phyloP scores from a whole-genome alignment of 2,113 vertebrate genomes.

The Myxocyprinus asiaticus region DNA sequence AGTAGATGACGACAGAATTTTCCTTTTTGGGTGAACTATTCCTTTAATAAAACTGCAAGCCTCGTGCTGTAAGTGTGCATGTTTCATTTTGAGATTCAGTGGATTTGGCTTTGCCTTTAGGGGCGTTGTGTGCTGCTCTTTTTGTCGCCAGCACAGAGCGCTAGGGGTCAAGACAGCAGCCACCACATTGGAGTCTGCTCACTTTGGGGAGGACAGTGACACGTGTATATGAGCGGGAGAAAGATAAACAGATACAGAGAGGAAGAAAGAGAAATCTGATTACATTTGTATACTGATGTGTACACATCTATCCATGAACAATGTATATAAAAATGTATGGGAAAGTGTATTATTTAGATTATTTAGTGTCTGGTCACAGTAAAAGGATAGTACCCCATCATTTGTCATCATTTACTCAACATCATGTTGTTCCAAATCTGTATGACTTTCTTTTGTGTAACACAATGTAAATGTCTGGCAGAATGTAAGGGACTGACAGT shows the following conservation, averaged over 20 bases:
- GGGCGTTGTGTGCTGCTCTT: background rate
- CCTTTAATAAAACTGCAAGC: background rate
- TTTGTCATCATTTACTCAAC: too few species aligned
- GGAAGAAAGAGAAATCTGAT: background rate
- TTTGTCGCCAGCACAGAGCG: conserved; percentile 3
- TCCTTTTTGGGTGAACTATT: conserved; percentile 2
- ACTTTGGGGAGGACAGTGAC: background rate
- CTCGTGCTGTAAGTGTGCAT: background rate
- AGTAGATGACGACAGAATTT: background rate
- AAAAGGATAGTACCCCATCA: too few species aligned
- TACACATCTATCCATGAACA: too few species aligned
- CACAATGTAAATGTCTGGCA: too few species aligned
- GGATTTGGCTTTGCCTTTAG: conserved; percentile 14
- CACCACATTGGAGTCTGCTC: conserved; percentile 21
- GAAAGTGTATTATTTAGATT: too few species aligned
- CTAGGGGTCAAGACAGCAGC: conserved; percentile 33
- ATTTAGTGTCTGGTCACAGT: too few species aligned
- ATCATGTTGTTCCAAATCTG: too few species aligned
- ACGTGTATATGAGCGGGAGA: background rate
- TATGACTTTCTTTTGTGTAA: too few species aligned
- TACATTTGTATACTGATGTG: background rate
- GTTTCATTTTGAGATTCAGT: conserved; percentile 29
- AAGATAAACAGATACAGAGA: background rate
- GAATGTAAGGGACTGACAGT: too few species aligned
- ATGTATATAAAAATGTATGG: too few species aligned